Evolutionary conservation across 2,888 invertebrate species (phyloP).

Genomic region (Melanchra persicariae): DNA sequence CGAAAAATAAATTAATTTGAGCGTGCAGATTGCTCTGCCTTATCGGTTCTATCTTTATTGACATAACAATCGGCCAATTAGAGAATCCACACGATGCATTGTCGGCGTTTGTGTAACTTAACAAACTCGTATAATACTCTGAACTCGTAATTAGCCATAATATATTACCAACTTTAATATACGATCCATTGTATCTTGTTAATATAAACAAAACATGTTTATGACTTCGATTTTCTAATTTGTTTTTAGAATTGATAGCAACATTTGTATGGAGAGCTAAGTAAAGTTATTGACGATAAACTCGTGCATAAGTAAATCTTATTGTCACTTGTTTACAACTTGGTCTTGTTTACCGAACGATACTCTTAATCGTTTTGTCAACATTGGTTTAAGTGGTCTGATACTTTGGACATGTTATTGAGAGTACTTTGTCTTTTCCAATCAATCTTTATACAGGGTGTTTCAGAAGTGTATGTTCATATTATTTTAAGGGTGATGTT

Average conservation of each 20-base stretch:
- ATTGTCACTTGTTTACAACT: slow-evolving; percentile 45
- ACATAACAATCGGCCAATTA: slow-evolving; percentile 82
- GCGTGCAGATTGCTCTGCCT: slow-evolving; percentile 60
- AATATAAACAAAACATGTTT: slow-evolving; percentile 56
- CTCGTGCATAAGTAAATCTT: slow-evolving; percentile 40
- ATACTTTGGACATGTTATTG: slow-evolving; percentile 14
- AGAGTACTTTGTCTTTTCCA: background rate
- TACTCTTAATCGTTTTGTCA: slow-evolving; percentile 19
- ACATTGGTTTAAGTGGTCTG: slow-evolving; percentile 21
- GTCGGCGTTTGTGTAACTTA: slow-evolving; percentile 56
- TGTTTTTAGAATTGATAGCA: slow-evolving; percentile 53
- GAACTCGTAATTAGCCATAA: slow-evolving; percentile 53
- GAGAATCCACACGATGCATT: slow-evolving; percentile 61
- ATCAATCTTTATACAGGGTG: background rate
- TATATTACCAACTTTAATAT: slow-evolving; percentile 50
- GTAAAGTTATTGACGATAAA: slow-evolving; percentile 47
- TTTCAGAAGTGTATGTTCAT: no score
- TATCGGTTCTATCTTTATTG: slow-evolving; percentile 74
- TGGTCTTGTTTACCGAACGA: slow-evolving; percentile 29
- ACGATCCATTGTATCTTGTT: slow-evolving; percentile 49
- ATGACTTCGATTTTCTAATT: slow-evolving; percentile 51
- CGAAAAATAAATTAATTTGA: slow-evolving; percentile 52
- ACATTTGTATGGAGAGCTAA: slow-evolving; percentile 47
- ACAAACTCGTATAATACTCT: slow-evolving; percentile 48
- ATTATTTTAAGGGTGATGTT: no score